Base-by-base conservation (phyloP, 2,113 vertebrate genomes). In the Thamnaconus septentrionalis region DNA sequence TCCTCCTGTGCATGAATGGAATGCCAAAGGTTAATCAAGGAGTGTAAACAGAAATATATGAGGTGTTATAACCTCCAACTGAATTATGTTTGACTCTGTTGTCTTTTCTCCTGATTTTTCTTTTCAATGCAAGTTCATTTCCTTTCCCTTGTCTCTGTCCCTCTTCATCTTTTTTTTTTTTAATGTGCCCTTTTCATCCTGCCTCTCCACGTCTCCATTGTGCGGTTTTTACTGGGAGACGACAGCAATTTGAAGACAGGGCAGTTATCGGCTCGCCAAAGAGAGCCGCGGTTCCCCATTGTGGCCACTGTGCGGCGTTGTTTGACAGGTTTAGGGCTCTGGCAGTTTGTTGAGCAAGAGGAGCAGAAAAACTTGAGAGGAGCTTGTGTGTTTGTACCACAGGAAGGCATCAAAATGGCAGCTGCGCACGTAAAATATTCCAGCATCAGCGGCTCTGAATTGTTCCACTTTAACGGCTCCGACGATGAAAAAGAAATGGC, bases 351-450 rank as follows among this genome's bases (percentile, higher is more conserved):
- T 8, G 41, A 39, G 46, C 31, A 44, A 10, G 3, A 41, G 59
- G 57, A 47, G 61, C 5, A 62, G 61, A 66, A 66, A 31, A 84
- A 88, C 74, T 83, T 81, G 67, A 49, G 71, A 64, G 67, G 49
- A 75, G 66, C 82, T 55, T 51, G 45, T 11, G 66, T 82, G 80
- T 69, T 68, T 68, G 5, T 51, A 62, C 10, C 55, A 63, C 62
- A 75, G 73, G 59, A 56, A 72, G 52, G 58, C 63, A 73, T 75
- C 76, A 85, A 86, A 86, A 88, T 88, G 82, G 80, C 82, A 83
- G 71, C 82, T 74, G 1, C 69, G 76, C 57, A 8, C 60, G 7
- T 73, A 60, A 46, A 67, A 56, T 63, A 46, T 49, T 48, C 39
- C 56, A 31, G 42, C 11, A 5, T 58, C 43, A 10, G 31, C 41